Conservation (phyloP, 2,113 vertebrate species). For the Saccopteryx leptura region DNA sequence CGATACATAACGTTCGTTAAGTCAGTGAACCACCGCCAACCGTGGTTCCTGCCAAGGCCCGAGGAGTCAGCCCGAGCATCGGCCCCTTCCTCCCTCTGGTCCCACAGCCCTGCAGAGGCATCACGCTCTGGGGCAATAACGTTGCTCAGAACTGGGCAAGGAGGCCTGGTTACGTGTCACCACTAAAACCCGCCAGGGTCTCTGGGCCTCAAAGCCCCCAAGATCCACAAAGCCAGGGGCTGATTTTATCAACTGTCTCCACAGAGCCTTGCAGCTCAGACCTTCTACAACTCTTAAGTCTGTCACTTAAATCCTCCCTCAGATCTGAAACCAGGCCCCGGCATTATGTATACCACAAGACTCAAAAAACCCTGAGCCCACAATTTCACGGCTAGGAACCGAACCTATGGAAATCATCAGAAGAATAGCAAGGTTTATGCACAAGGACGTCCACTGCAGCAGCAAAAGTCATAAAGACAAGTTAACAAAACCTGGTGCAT, state of each 20-base stretch:
- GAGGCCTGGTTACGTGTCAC: too few species aligned
- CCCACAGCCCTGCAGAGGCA: not conserved
- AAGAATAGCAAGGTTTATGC: not conserved
- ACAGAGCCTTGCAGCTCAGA: not conserved
- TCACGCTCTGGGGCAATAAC: not conserved
- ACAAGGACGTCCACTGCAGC: not conserved
- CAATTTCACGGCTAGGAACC: fast-evolving
- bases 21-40: not conserved
- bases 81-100: not conserved
- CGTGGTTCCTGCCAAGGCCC: not conserved
- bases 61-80: not conserved
- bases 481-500: not conserved
- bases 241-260: not conserved
- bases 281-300: not conserved
- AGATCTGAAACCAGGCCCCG: not conserved
- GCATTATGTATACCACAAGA: not conserved
- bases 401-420: not conserved
- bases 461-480: not conserved
- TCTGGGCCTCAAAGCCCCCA: not conserved
- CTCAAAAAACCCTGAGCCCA: not conserved
- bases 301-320: not conserved
- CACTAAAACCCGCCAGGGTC: not conserved
- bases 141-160: not conserved
- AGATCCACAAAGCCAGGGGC: not conserved
- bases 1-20: not conserved